Percentiles rank a stretch among this genome's conserved stretches.
Evolutionary conservation across 2,797 vertebrate species (phyloP).

Genomic region (Platalea minor): DNA sequence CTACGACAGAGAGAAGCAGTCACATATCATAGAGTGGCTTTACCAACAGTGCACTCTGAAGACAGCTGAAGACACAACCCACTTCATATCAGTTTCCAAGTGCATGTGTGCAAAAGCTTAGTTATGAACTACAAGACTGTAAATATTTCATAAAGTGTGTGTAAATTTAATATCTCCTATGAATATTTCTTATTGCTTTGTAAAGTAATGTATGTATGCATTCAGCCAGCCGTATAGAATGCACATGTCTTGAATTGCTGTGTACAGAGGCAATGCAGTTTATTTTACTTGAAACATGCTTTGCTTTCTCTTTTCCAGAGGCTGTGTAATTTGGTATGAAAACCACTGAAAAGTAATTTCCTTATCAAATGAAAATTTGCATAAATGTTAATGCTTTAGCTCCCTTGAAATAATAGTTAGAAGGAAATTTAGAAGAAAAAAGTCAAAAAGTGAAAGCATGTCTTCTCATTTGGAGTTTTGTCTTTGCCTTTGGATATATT

Average conservation of each 20-base stretch:
- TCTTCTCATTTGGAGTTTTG: neutral
- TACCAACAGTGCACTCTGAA: neutral
- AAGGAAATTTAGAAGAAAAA: conserved; percentile 18
- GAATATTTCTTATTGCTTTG: conserved; percentile 54
- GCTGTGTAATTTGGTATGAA: neutral
- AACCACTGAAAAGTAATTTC: conserved; percentile 46
- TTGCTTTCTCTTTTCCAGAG: conserved; percentile 3
- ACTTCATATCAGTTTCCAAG: neutral
- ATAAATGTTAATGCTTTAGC: conserved; percentile 20
- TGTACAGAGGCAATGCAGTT: conserved; percentile 11
- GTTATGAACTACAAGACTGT: neutral
- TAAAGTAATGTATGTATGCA: conserved; percentile 44
- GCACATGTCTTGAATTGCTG: conserved; percentile 31
- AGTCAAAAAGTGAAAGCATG: neutral
- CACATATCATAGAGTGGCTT: neutral
- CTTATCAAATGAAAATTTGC: conserved; percentile 13
- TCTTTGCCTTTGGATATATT: neutral
- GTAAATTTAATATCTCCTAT: conserved; percentile 32
- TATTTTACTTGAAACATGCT: neutral
- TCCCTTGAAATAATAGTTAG: conserved; percentile 5
- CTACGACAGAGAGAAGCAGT: neutral
- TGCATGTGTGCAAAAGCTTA: neutral
- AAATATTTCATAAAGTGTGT: conserved; percentile 33
- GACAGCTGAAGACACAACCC: neutral
- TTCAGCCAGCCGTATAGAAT: neutral